Evolutionary conservation across 2,113 vertebrate genomes (phyloP).

Genomic region (Oriolus oriolus): DNA sequence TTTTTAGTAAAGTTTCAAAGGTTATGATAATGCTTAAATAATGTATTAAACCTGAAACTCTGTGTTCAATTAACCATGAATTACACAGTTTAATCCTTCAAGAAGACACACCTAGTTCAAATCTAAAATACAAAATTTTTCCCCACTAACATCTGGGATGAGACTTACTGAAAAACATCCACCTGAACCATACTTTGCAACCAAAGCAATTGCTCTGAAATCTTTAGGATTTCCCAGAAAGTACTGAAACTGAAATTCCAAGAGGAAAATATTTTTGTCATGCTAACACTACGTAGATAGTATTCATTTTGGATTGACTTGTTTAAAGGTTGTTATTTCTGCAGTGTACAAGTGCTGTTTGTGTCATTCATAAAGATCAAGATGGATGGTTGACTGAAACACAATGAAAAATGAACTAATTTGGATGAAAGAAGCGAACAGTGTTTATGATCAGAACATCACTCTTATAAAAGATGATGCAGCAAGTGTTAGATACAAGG

Average conservation of each 20-base stretch:
- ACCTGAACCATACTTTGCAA: background rate
- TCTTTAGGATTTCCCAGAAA: background rate
- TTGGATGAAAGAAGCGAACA: background rate
- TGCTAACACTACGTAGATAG: accelerated
- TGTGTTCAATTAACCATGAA: background rate
- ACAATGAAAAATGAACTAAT: background rate
- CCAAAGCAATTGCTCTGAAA: background rate
- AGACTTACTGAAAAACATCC: background rate
- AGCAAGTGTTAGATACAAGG: background rate
- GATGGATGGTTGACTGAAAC: background rate
- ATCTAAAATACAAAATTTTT: background rate
- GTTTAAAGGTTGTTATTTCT: background rate
- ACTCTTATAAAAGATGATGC: background rate
- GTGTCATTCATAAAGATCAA: background rate
- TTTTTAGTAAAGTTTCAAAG: background rate
- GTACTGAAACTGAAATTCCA: background rate
- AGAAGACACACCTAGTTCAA: background rate
- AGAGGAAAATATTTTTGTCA: background rate
- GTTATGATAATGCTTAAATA: background rate
- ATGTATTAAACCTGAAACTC: background rate
- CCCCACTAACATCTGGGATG: background rate
- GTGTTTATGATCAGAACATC: background rate
- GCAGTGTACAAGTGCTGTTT: background rate
- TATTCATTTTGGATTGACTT: background rate
- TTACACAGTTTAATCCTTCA: background rate